Percentiles rank a stretch among this genome's conserved stretches.
phyloP scores from a whole-genome alignment of 2,797 vertebrate genomes.

The Phalanger gymnotis region DNA sequence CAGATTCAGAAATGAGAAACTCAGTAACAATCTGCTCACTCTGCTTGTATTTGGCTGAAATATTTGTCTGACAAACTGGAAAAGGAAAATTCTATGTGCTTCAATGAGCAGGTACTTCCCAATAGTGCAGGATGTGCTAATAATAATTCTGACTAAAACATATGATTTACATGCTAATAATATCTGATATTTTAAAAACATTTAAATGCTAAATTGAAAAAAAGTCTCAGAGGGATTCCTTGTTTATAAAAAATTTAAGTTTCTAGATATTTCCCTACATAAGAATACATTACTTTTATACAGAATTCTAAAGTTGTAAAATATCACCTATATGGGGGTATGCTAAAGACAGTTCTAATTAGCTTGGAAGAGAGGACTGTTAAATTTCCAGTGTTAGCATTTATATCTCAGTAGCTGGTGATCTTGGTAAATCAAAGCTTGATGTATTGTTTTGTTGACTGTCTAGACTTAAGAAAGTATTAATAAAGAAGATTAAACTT shows the following conservation, averaged over 20 bases:
- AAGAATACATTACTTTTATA: neutral
- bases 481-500: neutral
- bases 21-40: neutral
- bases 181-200: neutral
- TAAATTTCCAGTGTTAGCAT: neutral
- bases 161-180: constrained; percentile 1
- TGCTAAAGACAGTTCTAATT: neutral
- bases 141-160: constrained; percentile 19
- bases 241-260: neutral
- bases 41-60: neutral
- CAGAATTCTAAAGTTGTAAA: neutral
- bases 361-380: neutral
- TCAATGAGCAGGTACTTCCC: neutral
- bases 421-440: neutral
- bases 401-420: neutral
- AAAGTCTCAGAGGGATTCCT: neutral
- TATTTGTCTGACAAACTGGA: neutral
- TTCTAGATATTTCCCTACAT: neutral
- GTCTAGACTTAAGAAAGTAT: neutral
- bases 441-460: neutral
- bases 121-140: constrained; percentile 4
- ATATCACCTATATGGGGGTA: neutral
- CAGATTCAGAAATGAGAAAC: constrained; percentile 2
- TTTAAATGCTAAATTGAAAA: neutral
- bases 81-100: constrained; percentile 12